phyloP scores from a whole-genome alignment of 2,888 invertebrate genomes.

The Pammene fasciana region DNA sequence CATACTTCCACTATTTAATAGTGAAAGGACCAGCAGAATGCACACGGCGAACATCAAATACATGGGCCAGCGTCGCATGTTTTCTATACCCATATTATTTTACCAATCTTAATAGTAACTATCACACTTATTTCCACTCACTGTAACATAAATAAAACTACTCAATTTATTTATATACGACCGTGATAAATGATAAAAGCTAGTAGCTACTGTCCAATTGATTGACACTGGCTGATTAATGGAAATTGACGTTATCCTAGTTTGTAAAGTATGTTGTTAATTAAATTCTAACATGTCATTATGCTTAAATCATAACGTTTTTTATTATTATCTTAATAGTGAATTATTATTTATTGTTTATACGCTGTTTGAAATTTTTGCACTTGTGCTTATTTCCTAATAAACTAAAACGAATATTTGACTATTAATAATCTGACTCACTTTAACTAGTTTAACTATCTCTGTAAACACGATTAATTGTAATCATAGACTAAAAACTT shows the following conservation, averaged over 20 bases:
- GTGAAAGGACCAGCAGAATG: conserved; percentile 75
- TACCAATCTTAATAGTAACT: conserved; percentile 17
- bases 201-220: not conserved
- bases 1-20: conserved; percentile 77
- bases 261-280: not conserved
- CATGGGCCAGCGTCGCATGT: conserved; percentile 81
- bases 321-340: no score
- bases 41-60: conserved; percentile 74
- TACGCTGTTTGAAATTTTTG: no score
- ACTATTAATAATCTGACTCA: not conserved
- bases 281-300: not conserved
- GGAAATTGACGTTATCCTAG: conserved; percentile 6
- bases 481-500: conserved; percentile 21
- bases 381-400: no score
- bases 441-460: not conserved
- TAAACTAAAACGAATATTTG: no score
- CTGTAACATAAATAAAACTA: conserved; percentile 14
- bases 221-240: conserved; percentile 15
- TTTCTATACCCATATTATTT: conserved; percentile 76
- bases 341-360: no score
- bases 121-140: conserved; percentile 18
- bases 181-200: not conserved
- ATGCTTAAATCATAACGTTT: no score
- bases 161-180: conserved; percentile 23
- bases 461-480: not conserved